Evolutionary conservation across 2,113 vertebrate genomes (phyloP).

Genomic region (Hirundichthys speculiger): DNA sequence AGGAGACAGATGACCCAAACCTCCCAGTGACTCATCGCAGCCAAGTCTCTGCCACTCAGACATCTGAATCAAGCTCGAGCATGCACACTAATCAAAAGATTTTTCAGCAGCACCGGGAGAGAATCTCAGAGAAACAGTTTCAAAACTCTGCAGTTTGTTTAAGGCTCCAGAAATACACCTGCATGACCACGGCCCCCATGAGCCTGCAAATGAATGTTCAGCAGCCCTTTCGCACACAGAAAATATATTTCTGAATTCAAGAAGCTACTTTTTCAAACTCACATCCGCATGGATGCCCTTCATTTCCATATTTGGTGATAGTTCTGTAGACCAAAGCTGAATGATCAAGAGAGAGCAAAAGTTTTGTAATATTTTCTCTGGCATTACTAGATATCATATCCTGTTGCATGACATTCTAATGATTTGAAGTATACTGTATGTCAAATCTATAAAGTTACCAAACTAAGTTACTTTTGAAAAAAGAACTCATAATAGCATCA

Average conservation of each 20-base stretch:
- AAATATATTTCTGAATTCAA: constrained; percentile 16
- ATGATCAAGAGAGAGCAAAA: constrained; percentile 24
- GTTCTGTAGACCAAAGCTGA: constrained; percentile 17
- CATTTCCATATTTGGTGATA: constrained; percentile 30
- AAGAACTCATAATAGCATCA: too few relatives aligned
- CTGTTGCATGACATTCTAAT: too few relatives aligned
- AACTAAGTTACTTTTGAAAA: too few relatives aligned
- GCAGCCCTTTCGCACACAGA: too few relatives aligned
- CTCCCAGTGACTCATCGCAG: not conserved
- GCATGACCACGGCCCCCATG: too few relatives aligned
- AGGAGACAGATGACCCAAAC: not conserved
- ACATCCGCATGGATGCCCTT: not conserved
- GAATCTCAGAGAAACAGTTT: too few relatives aligned
- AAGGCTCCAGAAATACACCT: too few relatives aligned
- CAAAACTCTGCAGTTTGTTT: too few relatives aligned
- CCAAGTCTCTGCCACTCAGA: not conserved
- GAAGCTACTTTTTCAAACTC: constrained; percentile 26
- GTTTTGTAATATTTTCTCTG: constrained; percentile 25
- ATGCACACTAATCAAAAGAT: too few relatives aligned
- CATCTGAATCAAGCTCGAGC: not conserved
- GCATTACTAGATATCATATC: constrained; percentile 4
- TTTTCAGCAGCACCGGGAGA: too few relatives aligned
- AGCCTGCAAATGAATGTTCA: too few relatives aligned
- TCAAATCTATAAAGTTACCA: constrained; percentile 23
- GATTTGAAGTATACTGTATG: constrained; percentile 19